Percentiles rank a stretch among this genome's conserved stretches.
phyloP scores from a whole-genome alignment of 35 echinoderm and acorn worm species.

The Amphiura filiformis region DNA sequence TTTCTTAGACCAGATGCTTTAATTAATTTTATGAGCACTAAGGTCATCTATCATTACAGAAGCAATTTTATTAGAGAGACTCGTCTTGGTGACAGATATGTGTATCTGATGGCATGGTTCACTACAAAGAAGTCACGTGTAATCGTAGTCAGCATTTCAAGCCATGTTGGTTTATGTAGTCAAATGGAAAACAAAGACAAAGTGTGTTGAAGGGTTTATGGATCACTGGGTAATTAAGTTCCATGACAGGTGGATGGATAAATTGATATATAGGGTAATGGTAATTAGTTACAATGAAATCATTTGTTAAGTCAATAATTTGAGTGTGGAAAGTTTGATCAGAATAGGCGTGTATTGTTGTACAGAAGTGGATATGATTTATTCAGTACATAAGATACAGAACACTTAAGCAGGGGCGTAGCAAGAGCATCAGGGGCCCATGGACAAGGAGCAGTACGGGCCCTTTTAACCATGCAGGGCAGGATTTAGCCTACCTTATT shows the following conservation, averaged over 20 bases:
- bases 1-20: not conserved
- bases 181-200: not conserved
- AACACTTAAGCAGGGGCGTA: no score
- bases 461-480: no score
- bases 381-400: no score
- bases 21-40: conserved; percentile 5
- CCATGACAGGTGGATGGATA: not conserved
- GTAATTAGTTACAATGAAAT: not conserved
- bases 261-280: not conserved
- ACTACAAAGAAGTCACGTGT: not conserved
- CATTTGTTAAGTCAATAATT: not conserved
- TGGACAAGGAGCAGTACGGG: no score
- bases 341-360: no score
- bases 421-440: no score
- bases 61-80: not conserved
- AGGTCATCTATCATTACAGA: conserved; percentile 7
- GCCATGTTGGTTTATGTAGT: not conserved
- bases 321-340: no score
- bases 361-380: no score
- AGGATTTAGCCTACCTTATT: no score
- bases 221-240: not conserved
- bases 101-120: not conserved
- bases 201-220: not conserved
- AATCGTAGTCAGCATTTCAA: not conserved
- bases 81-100: not conserved